phyloP scores from a whole-genome alignment of 2,797 vertebrate species.

The Chaetodon trifasciatus region DNA sequence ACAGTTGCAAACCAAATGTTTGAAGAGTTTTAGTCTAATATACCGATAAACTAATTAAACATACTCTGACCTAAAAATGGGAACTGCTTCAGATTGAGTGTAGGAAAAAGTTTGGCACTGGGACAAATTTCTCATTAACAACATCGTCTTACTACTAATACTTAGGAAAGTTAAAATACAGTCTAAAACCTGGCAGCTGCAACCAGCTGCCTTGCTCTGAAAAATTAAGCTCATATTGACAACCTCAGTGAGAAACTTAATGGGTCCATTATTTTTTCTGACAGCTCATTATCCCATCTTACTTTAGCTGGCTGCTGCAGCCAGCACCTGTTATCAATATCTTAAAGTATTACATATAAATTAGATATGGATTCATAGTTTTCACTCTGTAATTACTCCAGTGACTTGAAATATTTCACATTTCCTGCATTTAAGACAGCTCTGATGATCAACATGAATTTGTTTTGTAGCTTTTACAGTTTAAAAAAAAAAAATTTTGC shows the following conservation, averaged over 20 bases:
- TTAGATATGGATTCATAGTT: conserved; percentile 1
- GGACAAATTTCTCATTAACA: neutral
- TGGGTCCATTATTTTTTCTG: neutral
- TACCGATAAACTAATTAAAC: neutral
- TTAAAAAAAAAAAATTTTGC: neutral
- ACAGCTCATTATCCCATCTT: neutral
- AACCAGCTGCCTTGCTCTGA: neutral
- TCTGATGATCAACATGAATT: conserved; percentile 9
- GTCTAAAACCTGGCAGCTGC: neutral
- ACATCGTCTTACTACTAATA: neutral
- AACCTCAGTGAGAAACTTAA: conserved; percentile 8
- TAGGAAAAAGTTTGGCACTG: neutral
- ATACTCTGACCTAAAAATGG: neutral
- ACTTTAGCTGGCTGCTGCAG: conserved; percentile 13
- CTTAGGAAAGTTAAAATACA: neutral
- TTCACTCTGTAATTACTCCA: neutral
- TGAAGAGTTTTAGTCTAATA: neutral
- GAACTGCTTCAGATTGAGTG: neutral
- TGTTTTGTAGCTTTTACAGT: neutral
- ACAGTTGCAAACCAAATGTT: too few relatives aligned
- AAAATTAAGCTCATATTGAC: conserved; percentile 4
- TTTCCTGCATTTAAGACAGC: neutral
- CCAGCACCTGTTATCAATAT: neutral
- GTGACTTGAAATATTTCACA: neutral
- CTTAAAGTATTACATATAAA: neutral